Percentiles rank a stretch among this genome's conserved stretches.
phyloP scores from a whole-genome alignment of 2,888 invertebrate species.

The Philereme vetulata region DNA sequence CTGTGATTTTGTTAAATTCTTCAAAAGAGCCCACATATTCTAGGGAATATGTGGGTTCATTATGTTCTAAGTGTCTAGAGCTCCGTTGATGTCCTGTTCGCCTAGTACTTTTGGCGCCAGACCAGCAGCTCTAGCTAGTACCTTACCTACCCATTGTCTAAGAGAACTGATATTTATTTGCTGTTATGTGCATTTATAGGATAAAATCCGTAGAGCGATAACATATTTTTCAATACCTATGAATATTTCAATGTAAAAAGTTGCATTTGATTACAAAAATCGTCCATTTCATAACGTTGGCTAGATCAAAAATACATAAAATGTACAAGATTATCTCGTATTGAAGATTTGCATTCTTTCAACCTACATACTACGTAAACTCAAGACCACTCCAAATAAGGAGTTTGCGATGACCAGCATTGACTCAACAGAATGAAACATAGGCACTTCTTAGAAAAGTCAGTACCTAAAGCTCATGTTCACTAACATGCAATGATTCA shows the following conservation, averaged over 20 bases:
- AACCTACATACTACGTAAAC: neutral
- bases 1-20: too few species aligned
- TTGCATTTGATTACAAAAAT: too few species aligned
- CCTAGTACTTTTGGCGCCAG: slow-evolving; percentile 29
- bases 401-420: slow-evolving; percentile 8
- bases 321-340: too few species aligned
- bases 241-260: too few species aligned
- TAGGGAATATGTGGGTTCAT: too few species aligned
- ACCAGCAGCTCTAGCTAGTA: slow-evolving; percentile 13
- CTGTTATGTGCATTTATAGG: too few species aligned
- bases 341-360: neutral
- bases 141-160: too few species aligned
- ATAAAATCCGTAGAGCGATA: too few species aligned
- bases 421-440: slow-evolving; percentile 4
- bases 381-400: slow-evolving; percentile 6
- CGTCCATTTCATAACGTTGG: too few species aligned
- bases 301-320: too few species aligned
- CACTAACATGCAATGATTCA: slow-evolving; percentile 3
- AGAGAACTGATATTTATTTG: too few species aligned
- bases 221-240: neutral
- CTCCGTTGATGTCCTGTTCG: slow-evolving; percentile 9
- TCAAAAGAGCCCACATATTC: neutral
- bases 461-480: neutral
- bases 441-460: slow-evolving; percentile 7
- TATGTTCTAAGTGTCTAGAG: neutral